Evolutionary conservation across 2,888 invertebrate species (phyloP), one percentile per base, ranked within the genome.

Genomic region (Notocelia uddmanniana): DNA sequence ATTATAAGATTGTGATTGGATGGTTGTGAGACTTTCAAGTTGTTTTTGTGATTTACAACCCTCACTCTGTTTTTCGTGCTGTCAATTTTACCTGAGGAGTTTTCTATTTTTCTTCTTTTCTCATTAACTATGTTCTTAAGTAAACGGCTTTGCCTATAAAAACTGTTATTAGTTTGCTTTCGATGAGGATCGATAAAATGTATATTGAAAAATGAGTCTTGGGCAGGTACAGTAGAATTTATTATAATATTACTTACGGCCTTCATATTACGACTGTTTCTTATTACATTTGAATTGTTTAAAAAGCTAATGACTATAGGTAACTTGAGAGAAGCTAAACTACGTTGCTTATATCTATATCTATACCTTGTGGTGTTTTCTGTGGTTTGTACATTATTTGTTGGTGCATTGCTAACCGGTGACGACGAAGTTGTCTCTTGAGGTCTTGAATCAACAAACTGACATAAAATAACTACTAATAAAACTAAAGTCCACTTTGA

Each of bases 401-500:
- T 68, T 31, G 79, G 31, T 11, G 80, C 76, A 76, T 76, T 76
- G 74, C 74, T 75, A 71, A 74, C 73, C 68, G 78, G 55, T 75
- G 79, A 45, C 9, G 78, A 34, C 3, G 78, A 62, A 54, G 81
- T 64, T 45, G 80, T 66, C 54, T 90, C 89, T 82, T 92, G 93
- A 69, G 93, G 93, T 79, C 93, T 88, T 76, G 89, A 79, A 78
- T 81, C 78, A 75, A 89, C 91, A 73, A 77, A 86, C 77, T 87
- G 85, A 85, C 85, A 87, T 80, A 88, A 80, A 79, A 88, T 70
- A 81, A 88, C 84, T 86, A 91, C 77, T 79, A 91, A 81, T 86
- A 93, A 85, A 82, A 91, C 86, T 89, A 93, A 83, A 84, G 92
- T 93, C 92, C 92, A 91, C 78, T 86, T 88, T 81, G 79, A 80